Percentiles rank a stretch among this genome's conserved stretches.
Conservation (phyloP, 2,113 vertebrate genomes). For the Pseudopipra pipra region DNA sequence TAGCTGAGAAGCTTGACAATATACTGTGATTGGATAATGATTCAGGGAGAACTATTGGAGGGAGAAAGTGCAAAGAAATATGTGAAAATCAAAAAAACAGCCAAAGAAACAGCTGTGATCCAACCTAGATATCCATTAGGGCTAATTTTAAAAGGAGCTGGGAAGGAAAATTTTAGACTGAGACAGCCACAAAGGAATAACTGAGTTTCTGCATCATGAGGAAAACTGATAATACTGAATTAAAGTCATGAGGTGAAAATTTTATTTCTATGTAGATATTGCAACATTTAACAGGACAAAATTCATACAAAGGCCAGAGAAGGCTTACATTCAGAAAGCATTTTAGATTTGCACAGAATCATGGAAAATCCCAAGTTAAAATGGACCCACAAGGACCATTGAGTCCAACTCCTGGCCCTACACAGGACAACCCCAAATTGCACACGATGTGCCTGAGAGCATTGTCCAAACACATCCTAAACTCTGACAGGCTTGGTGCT, state of each 20-base stretch:
- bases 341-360: background rate
- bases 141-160: background rate
- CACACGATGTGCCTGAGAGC: background rate
- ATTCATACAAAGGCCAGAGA: background rate
- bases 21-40: background rate
- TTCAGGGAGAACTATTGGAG: background rate
- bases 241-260: background rate
- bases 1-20: background rate
- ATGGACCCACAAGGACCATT: background rate
- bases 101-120: background rate
- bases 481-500: background rate
- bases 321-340: background rate
- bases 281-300: background rate
- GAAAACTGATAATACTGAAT: background rate
- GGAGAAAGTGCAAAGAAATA: background rate
- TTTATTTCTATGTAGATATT: background rate
- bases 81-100: background rate
- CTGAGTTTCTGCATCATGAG: background rate
- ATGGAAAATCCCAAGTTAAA: background rate
- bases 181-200: background rate
- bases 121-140: background rate
- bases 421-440: background rate
- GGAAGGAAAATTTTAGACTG: background rate
- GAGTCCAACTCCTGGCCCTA: background rate
- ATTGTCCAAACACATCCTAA: background rate